Evolutionary conservation across 1,140 invertebrate genomes (phyloP).

Genomic region (Drosophila subobscura): DNA sequence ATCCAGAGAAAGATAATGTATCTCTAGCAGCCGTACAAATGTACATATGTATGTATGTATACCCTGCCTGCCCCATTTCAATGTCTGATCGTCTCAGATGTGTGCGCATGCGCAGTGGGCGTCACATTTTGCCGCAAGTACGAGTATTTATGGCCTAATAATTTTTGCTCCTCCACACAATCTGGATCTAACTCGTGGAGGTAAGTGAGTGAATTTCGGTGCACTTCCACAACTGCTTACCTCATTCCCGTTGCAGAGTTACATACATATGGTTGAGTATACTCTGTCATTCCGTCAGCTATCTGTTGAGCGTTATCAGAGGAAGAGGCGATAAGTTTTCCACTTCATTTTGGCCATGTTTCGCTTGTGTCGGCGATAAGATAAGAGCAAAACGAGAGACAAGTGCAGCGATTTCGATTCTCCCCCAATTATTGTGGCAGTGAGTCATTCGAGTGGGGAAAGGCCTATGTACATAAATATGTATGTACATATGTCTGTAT

Average conservation of each 20-base stretch:
- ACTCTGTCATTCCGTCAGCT: constrained; percentile 18
- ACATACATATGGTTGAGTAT: neutral
- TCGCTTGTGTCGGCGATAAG: constrained; percentile 54
- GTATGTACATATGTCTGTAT: no score
- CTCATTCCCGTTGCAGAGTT: constrained; percentile 39
- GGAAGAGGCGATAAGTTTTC: constrained; percentile 43
- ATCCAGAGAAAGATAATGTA: constrained; percentile 34
- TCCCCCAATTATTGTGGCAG: neutral
- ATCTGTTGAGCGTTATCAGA: constrained; percentile 24
- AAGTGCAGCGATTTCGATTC: constrained; percentile 46
- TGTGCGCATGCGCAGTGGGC: constrained; percentile 78
- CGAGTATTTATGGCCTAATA: constrained; percentile 76
- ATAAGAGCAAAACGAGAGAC: constrained; percentile 39
- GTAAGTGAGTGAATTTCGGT: constrained; percentile 40
- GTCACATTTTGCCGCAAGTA: constrained; percentile 74
- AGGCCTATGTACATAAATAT: constrained; percentile 1
- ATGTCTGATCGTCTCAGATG: constrained; percentile 41
- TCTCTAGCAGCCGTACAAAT: constrained; percentile 5
- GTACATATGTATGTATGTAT: neutral
- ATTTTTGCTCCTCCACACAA: constrained; percentile 60
- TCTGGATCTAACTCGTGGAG: constrained; percentile 49
- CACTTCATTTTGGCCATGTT: constrained; percentile 68
- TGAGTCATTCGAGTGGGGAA: constrained; percentile 24
- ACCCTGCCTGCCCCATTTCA: constrained; percentile 4
- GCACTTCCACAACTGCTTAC: constrained; percentile 46